Evolutionary conservation across 2,113 vertebrate species (phyloP).

Genomic region (Callipepla californica): DNA sequence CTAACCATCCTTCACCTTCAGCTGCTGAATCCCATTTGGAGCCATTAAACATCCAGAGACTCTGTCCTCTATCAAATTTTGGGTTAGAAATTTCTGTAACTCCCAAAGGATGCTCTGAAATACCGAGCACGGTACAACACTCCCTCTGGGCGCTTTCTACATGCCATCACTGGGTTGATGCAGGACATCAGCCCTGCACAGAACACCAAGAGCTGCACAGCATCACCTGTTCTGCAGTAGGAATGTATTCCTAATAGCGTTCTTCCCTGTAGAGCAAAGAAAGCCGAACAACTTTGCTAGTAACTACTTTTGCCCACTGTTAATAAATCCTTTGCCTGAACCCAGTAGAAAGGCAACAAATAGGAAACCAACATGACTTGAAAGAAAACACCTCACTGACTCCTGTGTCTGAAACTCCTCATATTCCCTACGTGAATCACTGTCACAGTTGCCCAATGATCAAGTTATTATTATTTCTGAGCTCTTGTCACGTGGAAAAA

Average conservation of each 20-base stretch:
- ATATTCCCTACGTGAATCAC: background rate
- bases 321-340: background rate
- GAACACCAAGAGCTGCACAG: background rate
- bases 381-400: background rate
- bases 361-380: background rate
- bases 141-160: background rate
- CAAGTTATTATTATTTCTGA: background rate
- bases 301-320: background rate
- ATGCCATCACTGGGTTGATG: background rate
- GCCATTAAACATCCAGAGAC: background rate
- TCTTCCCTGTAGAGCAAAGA: background rate
- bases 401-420: background rate
- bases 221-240: background rate
- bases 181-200: background rate
- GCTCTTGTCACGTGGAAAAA: background rate
- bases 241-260: background rate
- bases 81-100: background rate
- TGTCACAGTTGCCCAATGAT: background rate
- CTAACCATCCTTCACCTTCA: background rate
- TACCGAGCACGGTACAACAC: background rate
- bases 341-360: background rate
- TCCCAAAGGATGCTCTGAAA: background rate
- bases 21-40: background rate
- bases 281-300: background rate
- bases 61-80: background rate